Evolutionary conservation across 2,888 invertebrate genomes (phyloP).

Genomic region (Agonopterix arenella): DNA sequence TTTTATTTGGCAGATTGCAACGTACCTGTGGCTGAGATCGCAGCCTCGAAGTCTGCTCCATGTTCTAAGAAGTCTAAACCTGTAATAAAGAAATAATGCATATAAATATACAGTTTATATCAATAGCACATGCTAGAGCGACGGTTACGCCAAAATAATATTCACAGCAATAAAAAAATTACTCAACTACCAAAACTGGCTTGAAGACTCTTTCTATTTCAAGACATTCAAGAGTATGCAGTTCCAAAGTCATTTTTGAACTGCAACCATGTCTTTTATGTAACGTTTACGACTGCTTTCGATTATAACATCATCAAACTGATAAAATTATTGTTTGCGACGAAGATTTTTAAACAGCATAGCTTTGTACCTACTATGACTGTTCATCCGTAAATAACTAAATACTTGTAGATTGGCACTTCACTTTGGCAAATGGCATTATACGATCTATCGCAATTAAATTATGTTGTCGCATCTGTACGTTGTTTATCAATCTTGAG

Average conservation of each 20-base stretch:
- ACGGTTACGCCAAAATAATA: no score
- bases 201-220: not conserved
- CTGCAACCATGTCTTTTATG: no score
- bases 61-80: constrained; percentile 85
- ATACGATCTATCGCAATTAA: not conserved
- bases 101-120: not conserved
- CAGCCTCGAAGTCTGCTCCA: constrained; percentile 85
- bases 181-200: constrained; percentile 37
- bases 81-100: constrained; percentile 39
- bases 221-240: not conserved
- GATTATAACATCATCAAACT: not conserved
- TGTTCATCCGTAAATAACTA: constrained; percentile 20
- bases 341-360: constrained; percentile 1
- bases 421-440: constrained; percentile 18
- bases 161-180: not conserved
- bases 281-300: not conserved
- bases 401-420: constrained; percentile 22
- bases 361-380: constrained; percentile 12
- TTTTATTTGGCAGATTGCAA: constrained; percentile 5
- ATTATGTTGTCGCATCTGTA: no score
- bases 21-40: constrained; percentile 82
- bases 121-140: no score
- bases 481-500: not conserved
- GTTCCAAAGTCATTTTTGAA: constrained; percentile 4
- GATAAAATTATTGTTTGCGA: no score